Evolutionary conservation across 2,888 invertebrate genomes (phyloP).

Genomic region (Platerodrilus igneus): DNA sequence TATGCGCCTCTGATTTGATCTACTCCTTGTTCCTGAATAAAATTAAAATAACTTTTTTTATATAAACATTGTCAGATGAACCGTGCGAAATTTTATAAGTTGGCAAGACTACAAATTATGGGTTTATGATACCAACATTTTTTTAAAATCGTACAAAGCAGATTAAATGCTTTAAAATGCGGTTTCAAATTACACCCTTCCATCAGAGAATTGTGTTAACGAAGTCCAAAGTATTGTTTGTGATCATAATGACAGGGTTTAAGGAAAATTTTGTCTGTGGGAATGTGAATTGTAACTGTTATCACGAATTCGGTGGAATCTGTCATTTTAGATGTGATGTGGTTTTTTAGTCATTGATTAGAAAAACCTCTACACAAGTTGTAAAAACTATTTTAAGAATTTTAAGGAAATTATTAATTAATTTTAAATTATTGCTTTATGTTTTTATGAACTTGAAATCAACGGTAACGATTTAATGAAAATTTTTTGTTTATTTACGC

Average conservation of each 20-base stretch:
- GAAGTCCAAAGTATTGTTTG: constrained; percentile 25
- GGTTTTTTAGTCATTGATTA: too few relatives aligned
- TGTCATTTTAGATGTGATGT: constrained; percentile 26
- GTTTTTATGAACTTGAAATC: too few relatives aligned
- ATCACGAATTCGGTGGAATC: constrained; percentile 22
- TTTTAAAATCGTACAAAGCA: constrained; percentile 10
- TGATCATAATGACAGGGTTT: constrained; percentile 28
- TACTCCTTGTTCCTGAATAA: constrained; percentile 38
- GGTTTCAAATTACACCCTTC: constrained; percentile 21
- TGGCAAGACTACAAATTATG: constrained; percentile 8
- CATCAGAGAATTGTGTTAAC: constrained; percentile 25
- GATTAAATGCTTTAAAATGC: constrained; percentile 23
- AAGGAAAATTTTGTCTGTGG: constrained; percentile 23
- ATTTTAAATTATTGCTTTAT: too few relatives aligned
- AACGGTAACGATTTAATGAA: too few relatives aligned
- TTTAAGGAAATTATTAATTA: too few relatives aligned
- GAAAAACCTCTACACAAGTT: too few relatives aligned
- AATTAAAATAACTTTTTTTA: constrained; percentile 32
- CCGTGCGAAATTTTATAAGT: constrained; percentile 2
- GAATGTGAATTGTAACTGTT: constrained; percentile 28
- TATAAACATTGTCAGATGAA: constrained; percentile 1
- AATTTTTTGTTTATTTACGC: too few relatives aligned
- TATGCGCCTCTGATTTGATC: constrained; percentile 40
- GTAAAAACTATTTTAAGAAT: too few relatives aligned
- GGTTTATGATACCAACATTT: constrained; percentile 3